A percentile compares a stretch with the other conserved stretches of the same genome.
phyloP scores from a whole-genome alignment of 2,888 invertebrate species.

The Antheraea yamamai region DNA sequence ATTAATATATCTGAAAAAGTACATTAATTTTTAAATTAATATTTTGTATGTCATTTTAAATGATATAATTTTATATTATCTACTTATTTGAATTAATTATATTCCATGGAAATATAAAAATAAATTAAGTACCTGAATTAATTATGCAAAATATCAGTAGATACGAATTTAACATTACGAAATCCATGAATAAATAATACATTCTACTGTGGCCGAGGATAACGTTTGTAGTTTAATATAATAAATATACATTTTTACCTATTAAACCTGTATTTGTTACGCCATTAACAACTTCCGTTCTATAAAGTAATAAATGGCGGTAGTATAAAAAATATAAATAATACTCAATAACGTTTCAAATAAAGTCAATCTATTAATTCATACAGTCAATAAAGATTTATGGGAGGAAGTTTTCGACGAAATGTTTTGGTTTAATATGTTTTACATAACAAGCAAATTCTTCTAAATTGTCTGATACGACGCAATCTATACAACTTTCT shows the following conservation, averaged over 20 bases:
- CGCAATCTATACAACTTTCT: conserved; percentile 17
- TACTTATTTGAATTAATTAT: background rate
- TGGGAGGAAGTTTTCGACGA: conserved; percentile 10
- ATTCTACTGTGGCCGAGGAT: background rate
- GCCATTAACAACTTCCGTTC: background rate
- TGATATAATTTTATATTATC: background rate
- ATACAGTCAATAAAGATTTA: conserved; percentile 17
- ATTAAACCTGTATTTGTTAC: background rate
- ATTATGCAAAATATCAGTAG: background rate
- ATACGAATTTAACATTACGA: background rate
- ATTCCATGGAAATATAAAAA: background rate
- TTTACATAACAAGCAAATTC: conserved; percentile 15
- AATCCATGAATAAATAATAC: background rate
- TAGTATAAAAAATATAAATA: background rate
- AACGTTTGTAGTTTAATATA: background rate
- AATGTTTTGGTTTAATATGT: conserved; percentile 8
- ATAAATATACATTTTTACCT: background rate
- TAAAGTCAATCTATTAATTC: conserved; percentile 5
- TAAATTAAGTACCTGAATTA: background rate
- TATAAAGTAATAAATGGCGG: background rate
- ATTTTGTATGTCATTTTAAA: background rate
- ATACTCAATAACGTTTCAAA: background rate
- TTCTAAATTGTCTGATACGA: conserved; percentile 13
- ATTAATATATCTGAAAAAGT: background rate
- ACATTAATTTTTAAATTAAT: background rate